Conservation (phyloP, 2,113 vertebrate genomes). For the Nasalis larvatus region DNA sequence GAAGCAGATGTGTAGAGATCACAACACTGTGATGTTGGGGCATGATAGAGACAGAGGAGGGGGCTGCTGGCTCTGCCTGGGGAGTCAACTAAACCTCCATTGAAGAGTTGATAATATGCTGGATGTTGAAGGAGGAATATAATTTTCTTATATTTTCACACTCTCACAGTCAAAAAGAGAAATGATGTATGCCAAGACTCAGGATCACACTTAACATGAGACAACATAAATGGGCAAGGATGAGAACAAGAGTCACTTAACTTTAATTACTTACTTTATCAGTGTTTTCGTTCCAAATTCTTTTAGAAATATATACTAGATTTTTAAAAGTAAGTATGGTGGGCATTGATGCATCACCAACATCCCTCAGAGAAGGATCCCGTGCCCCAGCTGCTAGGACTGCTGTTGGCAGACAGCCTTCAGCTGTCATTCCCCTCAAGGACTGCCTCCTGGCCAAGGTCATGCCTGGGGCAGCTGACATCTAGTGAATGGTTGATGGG, state of each 20-base stretch:
- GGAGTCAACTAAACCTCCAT: not conserved
- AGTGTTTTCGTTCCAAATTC: not conserved
- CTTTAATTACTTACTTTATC: not conserved
- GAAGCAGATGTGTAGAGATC: not conserved
- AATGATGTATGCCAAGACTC: not conserved
- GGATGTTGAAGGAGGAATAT: not conserved
- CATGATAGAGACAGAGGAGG: not conserved
- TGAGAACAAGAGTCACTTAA: not conserved
- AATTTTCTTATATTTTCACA: not conserved
- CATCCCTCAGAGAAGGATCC: not conserved
- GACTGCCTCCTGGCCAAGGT: not conserved
- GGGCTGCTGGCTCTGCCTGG: not conserved
- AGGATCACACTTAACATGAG: not conserved
- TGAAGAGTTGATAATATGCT: not conserved
- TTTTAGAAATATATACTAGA: not conserved
- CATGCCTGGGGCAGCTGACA: not conserved
- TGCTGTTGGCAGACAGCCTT: not conserved
- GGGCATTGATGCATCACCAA: not conserved
- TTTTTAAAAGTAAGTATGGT: not conserved
- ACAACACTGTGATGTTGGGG: not conserved
- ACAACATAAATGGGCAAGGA: not conserved
- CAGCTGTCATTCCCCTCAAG: not conserved
- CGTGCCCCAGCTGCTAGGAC: not conserved
- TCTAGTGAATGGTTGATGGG: not conserved
- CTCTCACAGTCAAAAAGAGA: not conserved